Evolutionary conservation across 2,888 invertebrate genomes (phyloP), one percentile per base, ranked within the genome.

Genomic region (Serripes groenlandicus): DNA sequence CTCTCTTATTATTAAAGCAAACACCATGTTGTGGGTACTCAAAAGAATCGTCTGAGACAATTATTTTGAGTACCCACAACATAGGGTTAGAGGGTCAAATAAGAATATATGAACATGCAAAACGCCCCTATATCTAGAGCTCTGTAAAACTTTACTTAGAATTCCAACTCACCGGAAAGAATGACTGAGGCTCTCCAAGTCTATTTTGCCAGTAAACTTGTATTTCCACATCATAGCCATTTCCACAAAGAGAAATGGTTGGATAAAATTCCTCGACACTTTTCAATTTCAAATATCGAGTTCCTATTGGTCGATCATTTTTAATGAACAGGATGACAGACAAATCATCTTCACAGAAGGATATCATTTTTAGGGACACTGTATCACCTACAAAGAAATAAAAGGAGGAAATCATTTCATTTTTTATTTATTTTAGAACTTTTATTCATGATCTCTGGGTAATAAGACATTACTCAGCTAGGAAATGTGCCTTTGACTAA

Each of bases 181-280:
- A 89, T 23, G 68, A 62, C 7, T 90, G 92, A 49, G 90, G 88
- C 32, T 84, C 82, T 23, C 87, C 86, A 37, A 92, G 90, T 72
- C 90, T 85, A 62, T 89, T 93, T 73, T 93, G 94, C 92, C 92
- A 93, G 78, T 83, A 91, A 9, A 93, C 89, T 56, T 90, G 88
- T 3, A 94, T 66, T 30, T 89, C 89, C n/a, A 94, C 90, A 28
- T 91, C 91, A 80, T 91, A 86, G 1, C 92, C 92, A 81, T 92
- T 92, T 28, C 91, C 91, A 89, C 91, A 92, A 70, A 94, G 64
- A 4, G 92, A 87, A 30, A 94, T 83, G 7, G 93, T 93, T 4
- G 94, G 94, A n/a, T 92, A 83, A 66, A 92, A 90, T 78, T 91
- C 84, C 11, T 66, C 71, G n/a, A 75, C 74, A 68, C 92, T 83